Conservation (phyloP, 2,888 invertebrate species). For the Schizotus pectinicornis region DNA sequence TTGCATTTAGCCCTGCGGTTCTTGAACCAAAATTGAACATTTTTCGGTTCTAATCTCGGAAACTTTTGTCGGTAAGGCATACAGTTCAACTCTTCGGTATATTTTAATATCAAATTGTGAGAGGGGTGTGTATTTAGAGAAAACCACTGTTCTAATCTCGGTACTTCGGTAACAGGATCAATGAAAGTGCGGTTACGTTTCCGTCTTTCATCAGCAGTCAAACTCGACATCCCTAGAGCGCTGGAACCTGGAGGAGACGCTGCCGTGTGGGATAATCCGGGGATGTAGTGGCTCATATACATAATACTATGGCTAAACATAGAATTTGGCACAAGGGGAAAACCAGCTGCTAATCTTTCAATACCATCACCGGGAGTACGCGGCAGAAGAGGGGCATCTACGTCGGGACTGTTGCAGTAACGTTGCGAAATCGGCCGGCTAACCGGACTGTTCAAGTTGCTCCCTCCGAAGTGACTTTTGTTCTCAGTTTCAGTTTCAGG, state of each 20-base stretch:
- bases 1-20: slow-evolving; percentile 98
- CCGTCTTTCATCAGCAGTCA: slow-evolving; percentile 83
- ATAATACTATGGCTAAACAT: slow-evolving; percentile 90
- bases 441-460: slow-evolving; percentile 40
- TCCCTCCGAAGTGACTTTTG: slow-evolving; percentile 43
- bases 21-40: slow-evolving; percentile 99
- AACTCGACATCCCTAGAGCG: slow-evolving; percentile 61
- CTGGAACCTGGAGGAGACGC: slow-evolving; percentile 67
- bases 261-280: slow-evolving; percentile 62
- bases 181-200: slow-evolving; percentile 98
- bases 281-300: slow-evolving; percentile 91
- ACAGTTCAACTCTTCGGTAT: slow-evolving; percentile 95
- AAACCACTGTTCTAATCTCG: slow-evolving; percentile 94
- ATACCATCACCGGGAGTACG: slow-evolving; percentile 53
- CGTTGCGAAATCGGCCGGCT: slow-evolving; percentile 46
- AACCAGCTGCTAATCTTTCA: slow-evolving; percentile 61
- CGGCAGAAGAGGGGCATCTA: slow-evolving; percentile 46
- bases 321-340: slow-evolving; percentile 84
- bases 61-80: slow-evolving; percentile 98
- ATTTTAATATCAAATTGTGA: slow-evolving; percentile 96
- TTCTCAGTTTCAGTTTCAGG: slow-evolving; percentile 52
- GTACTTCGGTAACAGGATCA: slow-evolving; percentile 98
- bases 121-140: slow-evolving; percentile 98
- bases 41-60: slow-evolving; percentile 97
- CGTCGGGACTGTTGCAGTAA: slow-evolving; percentile 52